These are phyloP conservation scores for Phytoseiulus persimilis DNA, from an alignment of 2,888 invertebrate genomes.

Conservation along the genomic window DNA sequence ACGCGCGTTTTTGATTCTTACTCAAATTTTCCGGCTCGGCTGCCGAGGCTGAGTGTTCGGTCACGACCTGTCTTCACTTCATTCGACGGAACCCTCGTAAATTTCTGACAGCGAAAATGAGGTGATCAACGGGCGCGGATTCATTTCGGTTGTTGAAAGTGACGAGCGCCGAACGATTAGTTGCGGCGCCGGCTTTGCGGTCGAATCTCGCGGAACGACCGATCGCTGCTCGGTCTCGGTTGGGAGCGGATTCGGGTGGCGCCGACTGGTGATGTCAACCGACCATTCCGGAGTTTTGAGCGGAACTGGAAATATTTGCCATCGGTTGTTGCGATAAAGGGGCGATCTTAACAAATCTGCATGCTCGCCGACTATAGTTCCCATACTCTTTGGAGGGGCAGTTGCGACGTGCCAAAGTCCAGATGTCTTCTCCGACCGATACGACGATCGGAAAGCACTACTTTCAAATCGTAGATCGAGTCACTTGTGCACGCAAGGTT, in stretches of 20 bases:
- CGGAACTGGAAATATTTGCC: too few relatives aligned
- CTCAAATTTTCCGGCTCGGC: not conserved
- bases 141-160: not conserved
- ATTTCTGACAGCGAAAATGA: not conserved
- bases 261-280: too few relatives aligned
- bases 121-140: not conserved
- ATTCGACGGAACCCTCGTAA: not conserved
- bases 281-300: too few relatives aligned
- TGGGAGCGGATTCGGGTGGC: not conserved
- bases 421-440: too few relatives aligned
- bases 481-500: too few relatives aligned
- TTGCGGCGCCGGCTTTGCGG: not conserved
- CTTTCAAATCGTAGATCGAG: too few relatives aligned
- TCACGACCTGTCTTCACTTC: not conserved
- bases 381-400: too few relatives aligned
- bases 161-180: not conserved
- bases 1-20: not conserved
- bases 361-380: too few relatives aligned
- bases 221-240: not conserved
- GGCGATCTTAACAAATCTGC: too few relatives aligned
- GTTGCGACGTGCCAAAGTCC: too few relatives aligned
- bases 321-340: too few relatives aligned
- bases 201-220: not conserved
- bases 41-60: not conserved
- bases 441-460: too few relatives aligned